Percentiles rank a stretch among this genome's conserved stretches.
Conservation (phyloP, 2,797 vertebrate species). For the Ceyx erithaca region DNA sequence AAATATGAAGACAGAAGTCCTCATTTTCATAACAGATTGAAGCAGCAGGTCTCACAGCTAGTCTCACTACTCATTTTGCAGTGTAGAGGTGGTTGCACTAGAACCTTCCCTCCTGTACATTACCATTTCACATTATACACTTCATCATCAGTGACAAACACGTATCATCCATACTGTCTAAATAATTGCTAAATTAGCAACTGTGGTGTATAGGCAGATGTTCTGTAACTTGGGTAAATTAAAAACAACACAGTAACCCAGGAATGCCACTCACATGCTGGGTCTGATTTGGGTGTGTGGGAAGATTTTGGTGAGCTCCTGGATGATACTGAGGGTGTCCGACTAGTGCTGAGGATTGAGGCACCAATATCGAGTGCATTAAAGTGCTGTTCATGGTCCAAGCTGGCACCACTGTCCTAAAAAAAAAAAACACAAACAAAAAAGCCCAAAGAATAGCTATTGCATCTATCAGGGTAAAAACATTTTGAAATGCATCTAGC, state of each 20-base stretch:
- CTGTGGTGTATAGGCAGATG: neutral
- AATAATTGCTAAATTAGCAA: neutral
- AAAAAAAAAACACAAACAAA: neutral
- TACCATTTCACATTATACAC: neutral
- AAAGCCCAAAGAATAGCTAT: neutral
- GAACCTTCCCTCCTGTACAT: neutral
- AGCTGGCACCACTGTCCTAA: conserved; percentile 75
- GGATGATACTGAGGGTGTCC: conserved; percentile 78
- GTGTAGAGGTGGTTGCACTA: neutral
- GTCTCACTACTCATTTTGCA: neutral
- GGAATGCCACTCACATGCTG: conserved; percentile 74
- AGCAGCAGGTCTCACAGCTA: neutral
- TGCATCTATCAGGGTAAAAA: neutral
- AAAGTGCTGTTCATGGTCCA: conserved; percentile 78
- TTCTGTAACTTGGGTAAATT: neutral
- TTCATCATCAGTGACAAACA: neutral
- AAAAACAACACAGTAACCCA: neutral
- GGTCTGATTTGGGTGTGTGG: conserved; percentile 74
- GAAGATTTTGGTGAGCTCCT: conserved; percentile 81
- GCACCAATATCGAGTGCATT: conserved; percentile 71
- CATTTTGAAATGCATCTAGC: neutral
- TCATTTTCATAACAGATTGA: neutral
- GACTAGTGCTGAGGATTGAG: conserved; percentile 72
- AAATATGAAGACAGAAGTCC: neutral
- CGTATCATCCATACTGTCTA: fast-evolving